Conservation (phyloP, 1,140 invertebrate species). For the Metopolophium dirhodum region DNA sequence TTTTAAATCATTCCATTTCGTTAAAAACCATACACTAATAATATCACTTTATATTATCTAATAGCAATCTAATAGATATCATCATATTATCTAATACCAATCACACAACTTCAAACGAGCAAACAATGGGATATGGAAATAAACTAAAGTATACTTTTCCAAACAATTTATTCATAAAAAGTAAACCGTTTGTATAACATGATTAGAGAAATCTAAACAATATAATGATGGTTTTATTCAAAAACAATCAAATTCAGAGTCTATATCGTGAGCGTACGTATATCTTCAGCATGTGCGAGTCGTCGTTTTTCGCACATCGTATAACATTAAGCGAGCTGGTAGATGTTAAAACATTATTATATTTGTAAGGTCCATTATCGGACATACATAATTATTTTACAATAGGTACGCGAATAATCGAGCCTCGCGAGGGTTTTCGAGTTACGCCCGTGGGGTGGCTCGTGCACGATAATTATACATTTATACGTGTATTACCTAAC, state of each 20-base stretch:
- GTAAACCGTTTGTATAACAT: not conserved
- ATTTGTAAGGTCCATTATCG: not conserved
- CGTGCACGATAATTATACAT: not conserved
- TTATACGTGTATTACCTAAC: not conserved
- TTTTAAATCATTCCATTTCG: not conserved
- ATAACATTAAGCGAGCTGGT: not conserved
- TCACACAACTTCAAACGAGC: too few relatives aligned
- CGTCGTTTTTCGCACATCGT: not conserved
- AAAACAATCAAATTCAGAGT: not conserved
- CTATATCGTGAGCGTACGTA: not conserved
- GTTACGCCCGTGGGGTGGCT: too few relatives aligned
- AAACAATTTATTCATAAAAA: not conserved
- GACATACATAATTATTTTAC: not conserved
- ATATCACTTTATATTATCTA: not conserved
- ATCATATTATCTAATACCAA: not conserved
- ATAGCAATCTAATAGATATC: not conserved
- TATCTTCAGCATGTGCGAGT: not conserved
- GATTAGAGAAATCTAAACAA: not conserved
- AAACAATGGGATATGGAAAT: not conserved
- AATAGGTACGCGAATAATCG: not conserved
- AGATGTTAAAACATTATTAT: not conserved
- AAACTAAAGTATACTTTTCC: not conserved
- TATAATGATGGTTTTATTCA: not conserved
- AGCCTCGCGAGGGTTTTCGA: too few relatives aligned
- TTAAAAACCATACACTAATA: not conserved